phyloP scores from a whole-genome alignment of 1,140 invertebrate genomes.

The Tribolium madens region DNA sequence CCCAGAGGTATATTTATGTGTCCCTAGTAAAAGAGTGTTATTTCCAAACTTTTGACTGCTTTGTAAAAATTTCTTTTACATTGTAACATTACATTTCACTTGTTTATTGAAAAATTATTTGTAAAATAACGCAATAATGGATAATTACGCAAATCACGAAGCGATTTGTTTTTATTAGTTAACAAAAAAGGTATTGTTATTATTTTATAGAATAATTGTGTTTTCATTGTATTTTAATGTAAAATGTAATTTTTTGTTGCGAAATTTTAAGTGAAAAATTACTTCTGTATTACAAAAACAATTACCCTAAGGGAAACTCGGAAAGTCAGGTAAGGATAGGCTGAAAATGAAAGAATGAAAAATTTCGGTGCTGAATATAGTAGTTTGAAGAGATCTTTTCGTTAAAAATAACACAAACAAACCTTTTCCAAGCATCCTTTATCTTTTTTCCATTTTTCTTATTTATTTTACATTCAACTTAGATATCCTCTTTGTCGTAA shows the following conservation, averaged over 20 bases:
- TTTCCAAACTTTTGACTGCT: not conserved
- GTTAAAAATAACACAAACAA: not conserved
- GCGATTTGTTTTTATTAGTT: too few species aligned
- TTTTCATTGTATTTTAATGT: conserved; percentile 14
- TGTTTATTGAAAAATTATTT: too few species aligned
- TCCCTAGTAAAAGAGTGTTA: not conserved
- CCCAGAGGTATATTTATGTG: conserved; percentile 13
- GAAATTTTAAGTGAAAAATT: not conserved
- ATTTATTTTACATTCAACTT: not conserved
- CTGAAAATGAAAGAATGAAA: too few species aligned
- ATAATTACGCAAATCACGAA: too few species aligned
- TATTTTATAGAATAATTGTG: not conserved
- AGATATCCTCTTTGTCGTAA: not conserved
- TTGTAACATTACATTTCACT: too few species aligned
- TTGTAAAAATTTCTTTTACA: not conserved
- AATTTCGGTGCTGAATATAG: too few species aligned
- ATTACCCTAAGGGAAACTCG: not conserved
- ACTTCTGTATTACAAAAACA: not conserved
- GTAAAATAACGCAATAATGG: too few species aligned
- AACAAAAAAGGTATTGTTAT: not conserved
- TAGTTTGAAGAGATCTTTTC: not conserved
- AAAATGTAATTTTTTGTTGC: not conserved
- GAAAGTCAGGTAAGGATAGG: too few species aligned
- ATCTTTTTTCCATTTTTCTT: not conserved
- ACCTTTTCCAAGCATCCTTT: not conserved